A percentile compares a stretch with the other conserved stretches of the same genome.
Conservation (phyloP, 2,888 invertebrate genomes). For the Habrosyne pyritoides region DNA sequence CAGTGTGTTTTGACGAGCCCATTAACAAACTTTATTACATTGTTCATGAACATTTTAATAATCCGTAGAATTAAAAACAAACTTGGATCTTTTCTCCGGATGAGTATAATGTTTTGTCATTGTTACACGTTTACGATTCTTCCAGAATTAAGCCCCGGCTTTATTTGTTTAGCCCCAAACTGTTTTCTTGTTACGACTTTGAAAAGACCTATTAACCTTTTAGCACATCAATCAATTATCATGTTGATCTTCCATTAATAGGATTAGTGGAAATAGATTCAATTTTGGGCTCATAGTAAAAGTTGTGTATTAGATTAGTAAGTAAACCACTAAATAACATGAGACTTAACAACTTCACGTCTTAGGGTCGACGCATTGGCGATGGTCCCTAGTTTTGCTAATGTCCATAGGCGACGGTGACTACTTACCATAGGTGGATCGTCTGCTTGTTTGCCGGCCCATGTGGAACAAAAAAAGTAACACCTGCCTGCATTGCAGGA, state of each 20-base stretch:
- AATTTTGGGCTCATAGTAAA: too few species aligned
- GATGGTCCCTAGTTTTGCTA: too few species aligned
- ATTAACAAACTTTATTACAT: constrained; percentile 54
- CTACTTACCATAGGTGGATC: too few species aligned
- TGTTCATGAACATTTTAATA: constrained; percentile 55
- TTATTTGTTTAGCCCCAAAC: constrained; percentile 25
- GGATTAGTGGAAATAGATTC: neutral
- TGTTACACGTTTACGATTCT: constrained; percentile 34
- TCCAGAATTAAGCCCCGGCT: constrained; percentile 17
- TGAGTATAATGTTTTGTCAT: constrained; percentile 34
- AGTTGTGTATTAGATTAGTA: too few species aligned
- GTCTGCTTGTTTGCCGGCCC: too few species aligned
- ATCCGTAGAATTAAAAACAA: constrained; percentile 50
- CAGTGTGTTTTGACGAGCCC: constrained; percentile 53
- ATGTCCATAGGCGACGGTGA: too few species aligned
- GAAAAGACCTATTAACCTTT: neutral
- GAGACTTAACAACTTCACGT: too few species aligned
- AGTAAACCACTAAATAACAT: too few species aligned
- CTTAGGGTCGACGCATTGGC: too few species aligned
- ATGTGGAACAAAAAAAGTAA: too few species aligned
- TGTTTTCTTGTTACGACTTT: constrained; percentile 7
- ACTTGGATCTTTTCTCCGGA: constrained; percentile 19
- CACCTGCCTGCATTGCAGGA: too few species aligned
- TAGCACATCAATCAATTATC: neutral
- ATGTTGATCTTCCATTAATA: neutral